Percentiles rank a stretch among this genome's conserved stretches.
Evolutionary conservation across 2,888 invertebrate species (phyloP).

Genomic region (Tiliacea citrago): DNA sequence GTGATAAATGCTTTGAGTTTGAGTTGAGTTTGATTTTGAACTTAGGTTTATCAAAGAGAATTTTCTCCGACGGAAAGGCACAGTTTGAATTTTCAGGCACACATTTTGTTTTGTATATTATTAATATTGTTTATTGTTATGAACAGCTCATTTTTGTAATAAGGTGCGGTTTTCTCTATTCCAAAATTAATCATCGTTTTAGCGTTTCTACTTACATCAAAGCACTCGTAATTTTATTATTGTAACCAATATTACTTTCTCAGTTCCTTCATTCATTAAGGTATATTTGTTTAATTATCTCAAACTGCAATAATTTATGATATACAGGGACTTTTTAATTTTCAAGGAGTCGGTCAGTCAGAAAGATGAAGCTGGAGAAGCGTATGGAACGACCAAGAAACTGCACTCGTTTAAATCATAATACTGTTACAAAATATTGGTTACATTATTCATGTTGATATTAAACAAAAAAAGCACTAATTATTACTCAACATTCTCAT

Average conservation of each 20-base stretch:
- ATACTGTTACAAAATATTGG: too few species aligned
- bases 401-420: too few species aligned
- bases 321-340: too few species aligned
- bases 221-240: background rate
- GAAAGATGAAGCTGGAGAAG: too few species aligned
- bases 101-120: background rate
- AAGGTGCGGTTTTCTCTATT: background rate
- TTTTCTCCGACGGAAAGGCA: constrained; percentile 10
- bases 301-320: too few species aligned
- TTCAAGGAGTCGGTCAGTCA: too few species aligned
- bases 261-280: background rate
- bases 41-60: background rate
- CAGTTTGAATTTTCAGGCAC: background rate
- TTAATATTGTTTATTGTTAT: background rate
- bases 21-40: too few species aligned
- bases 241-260: background rate
- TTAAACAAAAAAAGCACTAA: too few species aligned
- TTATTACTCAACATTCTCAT: constrained; percentile 25
- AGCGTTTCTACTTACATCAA: background rate
- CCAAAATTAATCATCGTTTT: background rate
- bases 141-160: background rate
- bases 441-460: too few species aligned
- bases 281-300: too few species aligned
- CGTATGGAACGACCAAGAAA: too few species aligned
- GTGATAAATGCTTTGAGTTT: too few species aligned